A percentile compares a stretch with the other conserved stretches of the same genome.
Conservation (phyloP, 2,888 invertebrate species). For the Nemurella pictetii region DNA sequence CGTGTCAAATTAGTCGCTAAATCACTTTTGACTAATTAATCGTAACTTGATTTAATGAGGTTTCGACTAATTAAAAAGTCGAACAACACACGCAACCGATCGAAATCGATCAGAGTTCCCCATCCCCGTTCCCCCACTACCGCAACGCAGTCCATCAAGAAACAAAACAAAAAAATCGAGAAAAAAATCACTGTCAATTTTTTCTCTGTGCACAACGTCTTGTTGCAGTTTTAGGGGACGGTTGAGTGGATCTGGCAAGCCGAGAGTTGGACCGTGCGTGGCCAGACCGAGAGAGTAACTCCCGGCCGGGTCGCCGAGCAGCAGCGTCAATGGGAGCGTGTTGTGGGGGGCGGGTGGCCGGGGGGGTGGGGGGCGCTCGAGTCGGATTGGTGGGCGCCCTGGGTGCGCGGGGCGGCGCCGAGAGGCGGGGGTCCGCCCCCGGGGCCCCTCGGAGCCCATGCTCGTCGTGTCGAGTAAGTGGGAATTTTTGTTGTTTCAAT, state of each 20-base stretch:
- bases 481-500: slow-evolving; percentile 28
- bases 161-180: no score
- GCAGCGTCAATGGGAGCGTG: neutral
- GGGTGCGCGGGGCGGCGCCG: neutral
- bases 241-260: neutral
- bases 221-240: neutral
- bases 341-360: neutral
- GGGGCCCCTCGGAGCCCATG: neutral
- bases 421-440: neutral
- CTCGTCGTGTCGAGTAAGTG: neutral
- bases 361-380: no score
- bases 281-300: neutral
- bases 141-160: no score
- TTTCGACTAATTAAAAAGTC: neutral
- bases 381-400: neutral
- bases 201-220: neutral
- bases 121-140: neutral
- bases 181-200: neutral
- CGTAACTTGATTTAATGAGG: neutral
- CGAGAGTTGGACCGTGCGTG: neutral
- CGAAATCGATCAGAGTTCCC: neutral
- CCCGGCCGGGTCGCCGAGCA: neutral
- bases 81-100: neutral
- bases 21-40: neutral
- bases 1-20: no score